Evolutionary conservation across 92 coral and sea anemone species (phyloP).

Genomic region (Porites cylindrica): DNA sequence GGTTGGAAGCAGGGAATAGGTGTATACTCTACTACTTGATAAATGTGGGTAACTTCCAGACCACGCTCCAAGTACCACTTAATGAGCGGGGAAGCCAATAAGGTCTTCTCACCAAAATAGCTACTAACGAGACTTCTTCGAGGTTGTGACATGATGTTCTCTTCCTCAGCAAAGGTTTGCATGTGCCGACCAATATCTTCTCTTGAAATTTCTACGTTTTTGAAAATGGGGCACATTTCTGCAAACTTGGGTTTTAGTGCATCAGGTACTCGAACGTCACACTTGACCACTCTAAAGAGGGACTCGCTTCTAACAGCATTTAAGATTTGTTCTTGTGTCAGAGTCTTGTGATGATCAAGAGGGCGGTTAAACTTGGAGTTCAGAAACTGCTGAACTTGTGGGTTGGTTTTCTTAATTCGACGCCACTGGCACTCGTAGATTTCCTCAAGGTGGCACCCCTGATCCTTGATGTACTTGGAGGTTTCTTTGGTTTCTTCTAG

Average conservation of each 20-base stretch:
- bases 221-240: not conserved
- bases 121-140: no score
- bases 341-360: not conserved
- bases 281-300: not conserved
- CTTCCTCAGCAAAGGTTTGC: not conserved
- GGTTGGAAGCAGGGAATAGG: no score
- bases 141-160: no score
- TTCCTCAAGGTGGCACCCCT: not conserved
- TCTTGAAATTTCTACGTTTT: not conserved
- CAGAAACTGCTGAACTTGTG: not conserved
- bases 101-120: no score
- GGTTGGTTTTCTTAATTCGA: not conserved
- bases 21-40: no score
- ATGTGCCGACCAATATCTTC: not conserved
- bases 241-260: not conserved
- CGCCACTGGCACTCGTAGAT: not conserved
- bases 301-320: not conserved
- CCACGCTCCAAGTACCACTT: no score
- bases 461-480: no score
- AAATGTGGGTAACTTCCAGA: no score
- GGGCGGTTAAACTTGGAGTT: not conserved
- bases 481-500: not conserved
- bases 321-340: no score
- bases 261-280: not conserved
- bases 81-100: no score